phyloP scores from a whole-genome alignment of 2,797 vertebrate species.

The Yasuhikotakia modesta region DNA sequence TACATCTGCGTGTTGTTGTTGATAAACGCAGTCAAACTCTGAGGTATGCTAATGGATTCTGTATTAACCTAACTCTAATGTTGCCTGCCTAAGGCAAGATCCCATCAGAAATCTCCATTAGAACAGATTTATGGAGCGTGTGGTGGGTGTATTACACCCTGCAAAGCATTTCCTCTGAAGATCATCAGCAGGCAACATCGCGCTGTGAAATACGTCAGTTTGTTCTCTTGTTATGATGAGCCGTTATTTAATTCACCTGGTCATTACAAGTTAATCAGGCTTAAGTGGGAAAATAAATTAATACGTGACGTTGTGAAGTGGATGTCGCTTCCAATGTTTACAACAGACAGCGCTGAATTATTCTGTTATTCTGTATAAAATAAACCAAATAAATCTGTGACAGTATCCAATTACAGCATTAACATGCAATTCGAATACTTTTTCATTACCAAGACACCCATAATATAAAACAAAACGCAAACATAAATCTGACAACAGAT shows the following conservation, averaged over 20 bases:
- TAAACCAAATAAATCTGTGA: conserved; percentile 2
- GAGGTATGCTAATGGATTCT: conserved; percentile 21
- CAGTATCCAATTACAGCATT: neutral
- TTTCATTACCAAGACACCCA: neutral
- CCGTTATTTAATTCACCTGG: conserved; percentile 25
- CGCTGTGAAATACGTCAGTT: conserved; percentile 15
- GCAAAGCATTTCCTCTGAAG: neutral
- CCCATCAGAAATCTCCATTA: conserved; percentile 6
- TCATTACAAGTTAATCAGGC: conserved; percentile 16
- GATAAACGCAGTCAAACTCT: neutral
- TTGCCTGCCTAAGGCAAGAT: conserved; percentile 18
- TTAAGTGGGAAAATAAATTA: conserved; percentile 28
- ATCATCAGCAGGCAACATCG: conserved; percentile 1
- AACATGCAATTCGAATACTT: neutral
- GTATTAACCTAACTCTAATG: neutral
- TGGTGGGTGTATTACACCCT: neutral
- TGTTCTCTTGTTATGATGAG: conserved; percentile 12
- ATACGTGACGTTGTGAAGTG: conserved; percentile 8
- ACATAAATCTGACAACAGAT: neutral
- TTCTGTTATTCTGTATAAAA: conserved; percentile 12
- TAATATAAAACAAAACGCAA: neutral
- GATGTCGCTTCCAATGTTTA: conserved; percentile 5
- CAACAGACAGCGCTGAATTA: neutral
- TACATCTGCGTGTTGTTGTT: neutral
- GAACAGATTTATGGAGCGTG: conserved; percentile 18